Conservation (phyloP, 1,140 invertebrate species). For the Bombus waltoni region DNA sequence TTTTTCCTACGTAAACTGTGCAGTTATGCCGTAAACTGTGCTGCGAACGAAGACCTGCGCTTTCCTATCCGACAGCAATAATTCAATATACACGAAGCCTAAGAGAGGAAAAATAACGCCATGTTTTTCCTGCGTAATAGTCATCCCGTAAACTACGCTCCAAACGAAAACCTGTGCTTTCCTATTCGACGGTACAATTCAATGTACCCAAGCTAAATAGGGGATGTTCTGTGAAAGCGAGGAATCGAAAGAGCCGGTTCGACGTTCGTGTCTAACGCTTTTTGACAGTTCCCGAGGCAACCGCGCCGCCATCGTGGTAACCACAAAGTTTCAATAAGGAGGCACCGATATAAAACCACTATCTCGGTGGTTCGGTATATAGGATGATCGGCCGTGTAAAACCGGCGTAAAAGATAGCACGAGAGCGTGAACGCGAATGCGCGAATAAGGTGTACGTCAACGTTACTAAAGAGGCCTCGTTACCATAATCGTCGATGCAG, state of each 20-base stretch:
- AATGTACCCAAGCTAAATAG: neutral
- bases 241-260: neutral
- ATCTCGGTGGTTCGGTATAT: neutral
- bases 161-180: neutral
- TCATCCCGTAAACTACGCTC: too few relatives aligned
- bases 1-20: too few relatives aligned
- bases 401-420: slow-evolving; percentile 22
- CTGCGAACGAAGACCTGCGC: too few relatives aligned
- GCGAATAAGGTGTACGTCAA: slow-evolving; percentile 72
- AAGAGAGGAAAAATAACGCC: too few relatives aligned
- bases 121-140: too few relatives aligned
- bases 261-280: slow-evolving; percentile 37
- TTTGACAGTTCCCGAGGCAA: slow-evolving; percentile 52
- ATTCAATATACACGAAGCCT: too few relatives aligned
- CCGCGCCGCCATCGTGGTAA: slow-evolving; percentile 50
- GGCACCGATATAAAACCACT: slow-evolving; percentile 33
- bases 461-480: slow-evolving; percentile 76
- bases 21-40: too few relatives aligned
- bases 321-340: slow-evolving; percentile 65
- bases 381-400: slow-evolving; percentile 20
- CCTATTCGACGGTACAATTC: neutral
- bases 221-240: neutral
- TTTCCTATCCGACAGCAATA: too few relatives aligned
- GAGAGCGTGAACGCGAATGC: slow-evolving; percentile 40
- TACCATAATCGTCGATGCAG: slow-evolving; percentile 74